Evolutionary conservation across 2,888 invertebrate species (phyloP).

Genomic region (Tetragonisca angustula): DNA sequence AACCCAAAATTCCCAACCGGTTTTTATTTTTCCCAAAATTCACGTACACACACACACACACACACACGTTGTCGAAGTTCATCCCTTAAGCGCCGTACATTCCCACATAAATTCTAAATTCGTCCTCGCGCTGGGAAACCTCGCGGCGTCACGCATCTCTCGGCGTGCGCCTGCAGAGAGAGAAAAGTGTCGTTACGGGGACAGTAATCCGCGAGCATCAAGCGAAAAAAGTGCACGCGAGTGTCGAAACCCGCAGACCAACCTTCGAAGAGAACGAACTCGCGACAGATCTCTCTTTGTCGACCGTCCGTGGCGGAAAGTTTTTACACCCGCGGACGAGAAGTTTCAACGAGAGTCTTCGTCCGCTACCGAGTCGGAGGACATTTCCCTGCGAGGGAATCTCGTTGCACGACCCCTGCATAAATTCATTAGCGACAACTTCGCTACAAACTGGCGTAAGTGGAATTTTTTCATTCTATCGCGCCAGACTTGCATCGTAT

Average conservation of each 20-base stretch:
- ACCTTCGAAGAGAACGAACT: conserved; percentile 39
- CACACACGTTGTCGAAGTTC: background rate
- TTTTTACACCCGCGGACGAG: conserved; percentile 24
- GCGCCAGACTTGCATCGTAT: no score
- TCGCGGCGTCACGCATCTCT: background rate
- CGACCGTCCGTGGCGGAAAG: conserved; percentile 31
- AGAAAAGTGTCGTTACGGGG: conserved; percentile 16
- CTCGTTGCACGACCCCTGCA: conserved; percentile 43
- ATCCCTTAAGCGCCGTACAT: background rate
- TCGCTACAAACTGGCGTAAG: conserved; percentile 23
- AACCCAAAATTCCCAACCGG: background rate
- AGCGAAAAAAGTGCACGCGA: conserved; percentile 39
- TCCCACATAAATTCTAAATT: conserved; percentile 23
- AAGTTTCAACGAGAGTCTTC: conserved; percentile 54
- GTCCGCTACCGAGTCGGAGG: conserved; percentile 17
- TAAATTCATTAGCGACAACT: conserved; percentile 55
- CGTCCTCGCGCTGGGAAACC: background rate
- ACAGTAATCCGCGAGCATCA: conserved; percentile 42
- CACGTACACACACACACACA: background rate
- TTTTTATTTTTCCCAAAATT: background rate
- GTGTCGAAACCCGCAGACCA: conserved; percentile 22
- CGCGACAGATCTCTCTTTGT: conserved; percentile 35
- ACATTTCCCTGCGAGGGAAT: conserved; percentile 35
- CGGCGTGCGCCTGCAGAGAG: background rate
- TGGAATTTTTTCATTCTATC: conserved; percentile 10